Evolutionary conservation across 2,888 invertebrate species (phyloP), one percentile per base, ranked within the genome.

Genomic region (Trichopoda pennipes): DNA sequence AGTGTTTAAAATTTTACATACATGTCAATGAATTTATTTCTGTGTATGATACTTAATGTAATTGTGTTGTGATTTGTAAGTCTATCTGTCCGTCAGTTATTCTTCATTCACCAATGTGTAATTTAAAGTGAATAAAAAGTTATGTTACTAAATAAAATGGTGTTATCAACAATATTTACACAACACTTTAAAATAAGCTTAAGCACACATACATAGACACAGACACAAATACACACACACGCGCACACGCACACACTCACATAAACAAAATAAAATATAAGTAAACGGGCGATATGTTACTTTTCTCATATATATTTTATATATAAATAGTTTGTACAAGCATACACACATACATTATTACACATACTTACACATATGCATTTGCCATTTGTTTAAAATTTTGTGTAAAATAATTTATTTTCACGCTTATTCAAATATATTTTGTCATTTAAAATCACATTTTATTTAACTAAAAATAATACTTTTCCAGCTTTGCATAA

Each of bases 111-210:
- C 28, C 28, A 60, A 28, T 79, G 55, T 79, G 42, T 51, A 42
- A 80, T 61, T 77, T 56, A 51, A 53, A 53, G 17, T 49, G 66
- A 58, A 73, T 66, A 66, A 80, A 84, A 87, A 85, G 85, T 87
- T 86, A 84, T 75, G 79, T 76, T 73, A 58, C 79, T 76, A 80
- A 74, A 73, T 79, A 74, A 80, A 86, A 88, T 87, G 86, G 88
- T 87, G 86, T 75, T 86, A 85, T 81, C 63, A 83, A 85, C 86
- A 88, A 88, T 88, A 87, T 88, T 88, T 86, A 86, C 86, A 85
- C 88, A 87, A 83, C 80, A 83, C 80, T 83, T 66, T 73, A 80
- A 60, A 64, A 77, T 74, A 60, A 60, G 70, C 80, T 76, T 79
- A 66, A 64, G 70, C 17, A 38, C 35, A 66, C 17, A 16, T 51